Conservation (phyloP, 2,888 invertebrate genomes). For the Chorisops tibialis region DNA sequence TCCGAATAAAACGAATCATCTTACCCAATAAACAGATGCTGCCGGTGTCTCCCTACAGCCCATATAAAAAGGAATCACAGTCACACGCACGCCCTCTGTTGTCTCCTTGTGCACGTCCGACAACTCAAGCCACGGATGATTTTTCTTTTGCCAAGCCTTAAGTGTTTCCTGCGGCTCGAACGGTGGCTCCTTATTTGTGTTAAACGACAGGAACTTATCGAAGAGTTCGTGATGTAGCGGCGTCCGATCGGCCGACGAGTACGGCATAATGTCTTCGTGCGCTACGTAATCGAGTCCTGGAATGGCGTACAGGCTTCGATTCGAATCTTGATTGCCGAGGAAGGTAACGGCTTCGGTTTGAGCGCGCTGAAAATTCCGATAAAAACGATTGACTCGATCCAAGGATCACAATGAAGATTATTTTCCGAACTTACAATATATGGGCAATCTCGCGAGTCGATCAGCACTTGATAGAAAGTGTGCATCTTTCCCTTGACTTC, state of each 20-base stretch:
- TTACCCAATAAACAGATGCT: conserved; percentile 79
- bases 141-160: conserved; percentile 94
- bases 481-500: conserved; percentile 89
- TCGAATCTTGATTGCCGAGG: conserved; percentile 92
- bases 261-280: conserved; percentile 96
- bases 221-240: conserved; percentile 95
- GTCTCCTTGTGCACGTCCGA: conserved; percentile 97
- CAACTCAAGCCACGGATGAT: conserved; percentile 94
- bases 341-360: conserved; percentile 98
- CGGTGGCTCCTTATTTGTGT: conserved; percentile 77
- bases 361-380: conserved; percentile 63
- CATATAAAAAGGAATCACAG: conserved; percentile 98
- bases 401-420: no score
- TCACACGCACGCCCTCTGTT: conserved; percentile 91
- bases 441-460: conserved; percentile 95
- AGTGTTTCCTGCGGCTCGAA: conserved; percentile 86
- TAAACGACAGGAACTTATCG: conserved; percentile 86
- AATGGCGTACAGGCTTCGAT: conserved; percentile 90
- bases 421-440: conserved; percentile 65
- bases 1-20: conserved; percentile 3
- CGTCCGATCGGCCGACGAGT: conserved; percentile 79
- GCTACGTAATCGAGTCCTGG: conserved; percentile 97
- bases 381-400: no score
- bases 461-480: conserved; percentile 96
- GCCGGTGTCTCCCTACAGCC: conserved; percentile 89